Conservation (phyloP, 2,888 invertebrate species). For the Serrognathus titanus region DNA sequence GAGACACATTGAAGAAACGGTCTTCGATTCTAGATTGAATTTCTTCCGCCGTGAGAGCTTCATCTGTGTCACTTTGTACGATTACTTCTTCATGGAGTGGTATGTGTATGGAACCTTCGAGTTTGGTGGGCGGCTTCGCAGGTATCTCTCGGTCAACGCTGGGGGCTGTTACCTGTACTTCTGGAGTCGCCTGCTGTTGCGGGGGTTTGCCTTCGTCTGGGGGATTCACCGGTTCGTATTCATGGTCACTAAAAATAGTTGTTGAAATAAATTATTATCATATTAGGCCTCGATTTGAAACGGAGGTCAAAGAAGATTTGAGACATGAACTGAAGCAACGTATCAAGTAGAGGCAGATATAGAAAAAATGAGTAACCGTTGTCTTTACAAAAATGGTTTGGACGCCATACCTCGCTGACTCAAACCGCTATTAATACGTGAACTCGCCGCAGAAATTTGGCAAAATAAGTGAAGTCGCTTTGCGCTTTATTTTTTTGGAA, state of each 20-base stretch:
- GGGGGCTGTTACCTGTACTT: conserved; percentile 40
- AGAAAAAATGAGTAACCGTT: too few species aligned
- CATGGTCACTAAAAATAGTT: conserved; percentile 75
- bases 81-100: conserved; percentile 47
- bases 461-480: too few species aligned
- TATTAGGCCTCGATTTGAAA: background rate
- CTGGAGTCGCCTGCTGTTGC: conserved; percentile 19
- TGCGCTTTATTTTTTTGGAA: too few species aligned
- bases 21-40: conserved; percentile 59
- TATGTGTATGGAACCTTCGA: conserved; percentile 22
- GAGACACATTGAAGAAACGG: conserved; percentile 57
- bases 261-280: too few species aligned
- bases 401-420: too few species aligned
- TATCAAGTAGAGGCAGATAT: too few species aligned
- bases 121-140: conserved; percentile 2
- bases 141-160: conserved; percentile 43
- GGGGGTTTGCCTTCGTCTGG: conserved; percentile 44
- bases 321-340: too few species aligned
- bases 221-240: conserved; percentile 85
- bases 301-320: too few species aligned
- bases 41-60: conserved; percentile 45
- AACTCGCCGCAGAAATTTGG: too few species aligned
- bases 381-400: too few species aligned
- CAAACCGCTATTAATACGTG: too few species aligned
- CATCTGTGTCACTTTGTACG: conserved; percentile 46